These are phyloP conservation scores for Nyctereutes procyonoides DNA, from an alignment of 2,113 vertebrate species.

Conservation along the genomic window DNA sequence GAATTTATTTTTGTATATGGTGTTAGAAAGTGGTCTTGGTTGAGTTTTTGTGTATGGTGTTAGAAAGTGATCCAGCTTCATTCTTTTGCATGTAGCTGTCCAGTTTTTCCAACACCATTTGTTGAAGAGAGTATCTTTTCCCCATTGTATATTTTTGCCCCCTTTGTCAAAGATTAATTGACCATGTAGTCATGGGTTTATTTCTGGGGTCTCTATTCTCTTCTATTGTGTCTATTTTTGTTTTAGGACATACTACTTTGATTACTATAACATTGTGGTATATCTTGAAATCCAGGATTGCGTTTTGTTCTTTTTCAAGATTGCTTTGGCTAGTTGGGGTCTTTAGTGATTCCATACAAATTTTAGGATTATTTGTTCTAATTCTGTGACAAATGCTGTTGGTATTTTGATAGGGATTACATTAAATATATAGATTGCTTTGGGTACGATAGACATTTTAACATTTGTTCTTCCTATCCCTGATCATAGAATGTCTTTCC, in stretches of 20 bases:
- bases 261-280: background rate
- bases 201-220: background rate
- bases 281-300: background rate
- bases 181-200: background rate
- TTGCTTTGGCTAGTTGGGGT: background rate
- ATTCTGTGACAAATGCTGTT: background rate
- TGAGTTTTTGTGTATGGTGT: background rate
- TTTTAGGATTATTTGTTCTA: background rate
- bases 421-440: no score
- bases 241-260: background rate
- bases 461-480: background rate
- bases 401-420: no score
- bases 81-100: background rate
- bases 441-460: background rate
- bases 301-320: background rate
- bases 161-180: background rate
- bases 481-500: background rate
- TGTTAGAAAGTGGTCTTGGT: background rate
- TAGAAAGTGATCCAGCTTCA: background rate
- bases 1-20: background rate
- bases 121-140: background rate
- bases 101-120: background rate
- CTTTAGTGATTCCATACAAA: background rate
- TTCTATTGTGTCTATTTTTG: background rate
- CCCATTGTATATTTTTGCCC: background rate